Evolutionary conservation across 2,888 invertebrate genomes (phyloP).

Genomic region (Odontocolon sp.): DNA sequence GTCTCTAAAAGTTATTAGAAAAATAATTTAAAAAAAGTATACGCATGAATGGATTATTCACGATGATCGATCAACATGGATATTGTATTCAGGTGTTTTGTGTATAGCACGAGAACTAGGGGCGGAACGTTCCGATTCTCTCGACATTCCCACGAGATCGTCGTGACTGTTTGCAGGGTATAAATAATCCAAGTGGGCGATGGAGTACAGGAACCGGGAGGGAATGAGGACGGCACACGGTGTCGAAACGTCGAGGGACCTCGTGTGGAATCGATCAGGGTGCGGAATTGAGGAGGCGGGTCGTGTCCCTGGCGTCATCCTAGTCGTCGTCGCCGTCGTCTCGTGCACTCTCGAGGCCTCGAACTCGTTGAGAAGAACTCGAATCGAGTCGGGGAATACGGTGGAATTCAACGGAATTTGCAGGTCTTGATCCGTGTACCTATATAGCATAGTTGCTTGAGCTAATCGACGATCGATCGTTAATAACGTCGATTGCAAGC

Average conservation of each 20-base stretch:
- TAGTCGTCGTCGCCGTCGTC: constrained; percentile 1
- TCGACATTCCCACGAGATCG: constrained; percentile 47
- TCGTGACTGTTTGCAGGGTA: constrained; percentile 56
- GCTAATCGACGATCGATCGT: constrained; percentile 64
- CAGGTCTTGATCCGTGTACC: constrained; percentile 58
- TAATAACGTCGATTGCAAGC: constrained; percentile 59
- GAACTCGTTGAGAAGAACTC: constrained; percentile 15
- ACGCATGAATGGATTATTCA: too few relatives aligned
- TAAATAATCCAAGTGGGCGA: constrained; percentile 56
- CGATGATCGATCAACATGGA: too few relatives aligned
- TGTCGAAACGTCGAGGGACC: constrained; percentile 44
- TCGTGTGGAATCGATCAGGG: constrained; percentile 54
- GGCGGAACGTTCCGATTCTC: constrained; percentile 11
- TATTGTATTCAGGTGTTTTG: too few relatives aligned
- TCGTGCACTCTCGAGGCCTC: constrained; percentile 8
- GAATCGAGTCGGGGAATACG: not conserved
- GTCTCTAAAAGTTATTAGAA: too few relatives aligned
- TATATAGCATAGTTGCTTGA: constrained; percentile 40
- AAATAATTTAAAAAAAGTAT: too few relatives aligned
- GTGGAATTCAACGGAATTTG: constrained; percentile 57
- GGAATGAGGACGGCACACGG: constrained; percentile 12
- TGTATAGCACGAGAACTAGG: not conserved
- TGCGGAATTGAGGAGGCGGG: constrained; percentile 37
- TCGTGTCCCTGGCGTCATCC: constrained; percentile 33
- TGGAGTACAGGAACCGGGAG: constrained; percentile 22